A percentile compares a stretch with the other conserved stretches of the same genome.
Conservation (phyloP, 2,797 vertebrate species). For the Manis pentadactyla region DNA sequence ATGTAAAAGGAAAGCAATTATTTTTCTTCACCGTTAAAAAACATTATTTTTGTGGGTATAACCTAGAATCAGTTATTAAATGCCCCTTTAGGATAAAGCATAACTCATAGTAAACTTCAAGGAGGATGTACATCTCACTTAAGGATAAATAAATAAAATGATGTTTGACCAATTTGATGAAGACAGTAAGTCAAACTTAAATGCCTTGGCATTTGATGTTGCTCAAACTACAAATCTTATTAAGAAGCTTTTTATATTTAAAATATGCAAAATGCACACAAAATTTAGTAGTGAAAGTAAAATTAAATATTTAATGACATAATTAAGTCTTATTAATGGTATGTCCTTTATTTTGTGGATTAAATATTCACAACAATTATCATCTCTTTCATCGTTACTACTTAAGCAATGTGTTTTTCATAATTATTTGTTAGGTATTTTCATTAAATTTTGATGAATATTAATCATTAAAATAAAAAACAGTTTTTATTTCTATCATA, state of each 20-base stretch:
- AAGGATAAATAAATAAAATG: conserved; percentile 38
- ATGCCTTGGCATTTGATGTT: neutral
- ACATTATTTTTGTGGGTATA: conserved; percentile 24
- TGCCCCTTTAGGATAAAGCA: neutral
- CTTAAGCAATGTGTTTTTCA: conserved; percentile 83
- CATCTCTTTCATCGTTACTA: conserved; percentile 87
- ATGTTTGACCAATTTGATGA: conserved; percentile 49
- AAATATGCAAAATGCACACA: conserved; percentile 84
- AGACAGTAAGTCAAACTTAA: conserved; percentile 63
- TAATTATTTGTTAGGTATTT: conserved; percentile 86
- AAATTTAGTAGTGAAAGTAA: conserved; percentile 84
- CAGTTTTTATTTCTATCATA: conserved; percentile 84
- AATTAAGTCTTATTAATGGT: conserved; percentile 89
- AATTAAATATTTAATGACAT: conserved; percentile 89
- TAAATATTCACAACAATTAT: conserved; percentile 86
- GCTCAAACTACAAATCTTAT: conserved; percentile 60
- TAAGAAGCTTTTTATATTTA: conserved; percentile 69
- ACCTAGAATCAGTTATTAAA: conserved; percentile 46
- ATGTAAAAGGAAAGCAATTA: neutral
- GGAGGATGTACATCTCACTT: neutral
- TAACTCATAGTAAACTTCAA: neutral
- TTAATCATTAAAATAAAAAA: conserved; percentile 86
- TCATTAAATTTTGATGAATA: conserved; percentile 89
- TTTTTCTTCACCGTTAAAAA: neutral
- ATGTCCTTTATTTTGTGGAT: conserved; percentile 86